Evolutionary conservation across 2,797 vertebrate species (phyloP), one percentile per base, ranked within the genome.

Genomic region (Urocyon cinereoargenteus): DNA sequence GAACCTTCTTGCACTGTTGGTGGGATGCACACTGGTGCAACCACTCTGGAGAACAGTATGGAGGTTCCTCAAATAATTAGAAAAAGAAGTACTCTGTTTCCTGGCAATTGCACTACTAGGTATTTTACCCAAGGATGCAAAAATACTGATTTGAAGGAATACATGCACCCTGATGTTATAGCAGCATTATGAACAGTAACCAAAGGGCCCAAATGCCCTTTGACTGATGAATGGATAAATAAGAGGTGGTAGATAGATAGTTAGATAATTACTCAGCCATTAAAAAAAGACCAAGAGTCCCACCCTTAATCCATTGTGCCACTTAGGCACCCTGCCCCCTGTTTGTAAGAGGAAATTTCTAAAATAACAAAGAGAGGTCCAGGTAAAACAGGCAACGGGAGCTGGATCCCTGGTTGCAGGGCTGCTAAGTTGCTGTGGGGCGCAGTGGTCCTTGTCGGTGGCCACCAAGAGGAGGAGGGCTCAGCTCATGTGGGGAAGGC

Each of bases 261-360:
- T 7, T 45, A 45, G 40, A 45, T 45, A 7, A 45, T 45, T 45
- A 45, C 70, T 73, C 22, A 15, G 22, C 70, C 70, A 15, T 73
- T 45, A 45, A 45, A 73, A 40, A 66, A 72, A 73, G 36, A 66
- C 6, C 6, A n/a, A n/a, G 28, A n/a, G 28, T 66, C 31, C 31
- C 31, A 66, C 31, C 64, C 64, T n/a, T 18, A 66, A 66, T 8
- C 31, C 64, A 66, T 66, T 3, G 15, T 66, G 16, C 64, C 8
- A 66, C 16, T 8, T 31, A n/a, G 64, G 7, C 64, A n/a, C 64
- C 3, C 31, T 18, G 64, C 31, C 24, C 12, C 45, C 34, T 75
- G 31, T 81, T 92, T 94, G 90, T 86, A 66, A 88, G 86, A 79
- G 40, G 61, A 64, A 86, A 77, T 16, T 78, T 83, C 49, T 89